phyloP scores from a whole-genome alignment of 2,888 invertebrate genomes.

The Piscicola geometra region DNA sequence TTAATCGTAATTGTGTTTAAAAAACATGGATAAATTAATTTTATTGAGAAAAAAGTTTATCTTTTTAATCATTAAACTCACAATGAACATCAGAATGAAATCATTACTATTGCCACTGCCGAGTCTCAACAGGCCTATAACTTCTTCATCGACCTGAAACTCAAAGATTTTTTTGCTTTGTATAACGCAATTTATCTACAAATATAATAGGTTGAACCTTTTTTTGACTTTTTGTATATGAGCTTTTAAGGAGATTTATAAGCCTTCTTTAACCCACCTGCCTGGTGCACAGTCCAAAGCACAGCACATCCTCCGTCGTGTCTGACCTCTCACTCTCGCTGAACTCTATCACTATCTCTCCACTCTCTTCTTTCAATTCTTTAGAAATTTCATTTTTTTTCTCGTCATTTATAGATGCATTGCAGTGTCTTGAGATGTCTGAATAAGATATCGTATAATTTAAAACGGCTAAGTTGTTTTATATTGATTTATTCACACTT shows the following conservation, averaged over 20 bases:
- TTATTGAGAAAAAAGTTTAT: too few relatives aligned
- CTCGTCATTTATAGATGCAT: not conserved
- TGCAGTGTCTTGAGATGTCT: too few relatives aligned
- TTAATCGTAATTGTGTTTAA: too few relatives aligned
- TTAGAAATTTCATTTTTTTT: not conserved
- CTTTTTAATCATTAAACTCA: not conserved
- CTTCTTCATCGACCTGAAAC: constrained; percentile 53
- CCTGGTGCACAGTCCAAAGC: constrained; percentile 83
- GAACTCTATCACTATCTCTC: constrained; percentile 73
- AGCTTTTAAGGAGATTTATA: too few relatives aligned
- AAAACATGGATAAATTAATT: too few relatives aligned
- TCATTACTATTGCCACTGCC: constrained; percentile 85
- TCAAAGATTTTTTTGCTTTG: too few relatives aligned
- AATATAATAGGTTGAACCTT: too few relatives aligned
- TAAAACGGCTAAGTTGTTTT: not conserved
- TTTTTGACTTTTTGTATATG: too few relatives aligned
- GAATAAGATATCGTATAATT: too few relatives aligned
- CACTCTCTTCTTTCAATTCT: not conserved
- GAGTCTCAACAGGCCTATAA: constrained; percentile 79
- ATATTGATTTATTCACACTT: not conserved
- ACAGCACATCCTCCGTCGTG: constrained; percentile 80
- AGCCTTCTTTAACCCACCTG: too few relatives aligned
- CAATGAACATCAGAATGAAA: constrained; percentile 68
- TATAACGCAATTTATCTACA: too few relatives aligned
- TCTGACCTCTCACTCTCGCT: constrained; percentile 78